Evolutionary conservation across 2,113 vertebrate species (phyloP).

Genomic region (Strix uralensis): DNA sequence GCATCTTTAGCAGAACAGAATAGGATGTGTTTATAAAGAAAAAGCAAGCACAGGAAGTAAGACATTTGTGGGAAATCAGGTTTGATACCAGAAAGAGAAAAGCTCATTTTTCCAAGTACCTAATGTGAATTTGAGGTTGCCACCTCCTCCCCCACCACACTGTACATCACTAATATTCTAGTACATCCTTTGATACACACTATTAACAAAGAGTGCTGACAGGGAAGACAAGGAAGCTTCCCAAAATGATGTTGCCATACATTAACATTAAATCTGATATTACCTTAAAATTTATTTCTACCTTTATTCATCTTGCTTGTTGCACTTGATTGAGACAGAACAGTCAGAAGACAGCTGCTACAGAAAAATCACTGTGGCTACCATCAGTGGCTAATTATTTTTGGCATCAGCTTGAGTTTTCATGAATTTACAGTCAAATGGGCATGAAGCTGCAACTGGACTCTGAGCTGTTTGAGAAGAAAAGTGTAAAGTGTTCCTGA

Average conservation of each 20-base stretch:
- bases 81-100: not conserved
- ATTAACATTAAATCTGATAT: not conserved
- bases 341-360: not conserved
- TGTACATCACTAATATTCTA: not conserved
- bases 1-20: not conserved
- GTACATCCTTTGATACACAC: not conserved
- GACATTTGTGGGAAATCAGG: not conserved
- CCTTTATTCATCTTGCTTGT: not conserved
- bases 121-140: not conserved
- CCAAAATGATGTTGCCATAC: not conserved
- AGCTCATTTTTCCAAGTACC: not conserved
- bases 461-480: not conserved
- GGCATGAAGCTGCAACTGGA: not conserved
- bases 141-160: not conserved
- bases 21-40: rapidly evolving
- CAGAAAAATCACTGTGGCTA: not conserved
- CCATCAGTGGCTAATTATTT: not conserved
- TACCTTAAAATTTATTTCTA: not conserved
- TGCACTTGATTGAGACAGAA: not conserved
- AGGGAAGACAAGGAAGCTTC: not conserved
- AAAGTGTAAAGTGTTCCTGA: not conserved
- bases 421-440: not conserved
- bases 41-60: not conserved
- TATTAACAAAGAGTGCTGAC: not conserved
- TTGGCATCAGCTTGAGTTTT: not conserved